Conservation (phyloP, 2,888 invertebrate genomes). For the Lamellibrachia satsuma region DNA sequence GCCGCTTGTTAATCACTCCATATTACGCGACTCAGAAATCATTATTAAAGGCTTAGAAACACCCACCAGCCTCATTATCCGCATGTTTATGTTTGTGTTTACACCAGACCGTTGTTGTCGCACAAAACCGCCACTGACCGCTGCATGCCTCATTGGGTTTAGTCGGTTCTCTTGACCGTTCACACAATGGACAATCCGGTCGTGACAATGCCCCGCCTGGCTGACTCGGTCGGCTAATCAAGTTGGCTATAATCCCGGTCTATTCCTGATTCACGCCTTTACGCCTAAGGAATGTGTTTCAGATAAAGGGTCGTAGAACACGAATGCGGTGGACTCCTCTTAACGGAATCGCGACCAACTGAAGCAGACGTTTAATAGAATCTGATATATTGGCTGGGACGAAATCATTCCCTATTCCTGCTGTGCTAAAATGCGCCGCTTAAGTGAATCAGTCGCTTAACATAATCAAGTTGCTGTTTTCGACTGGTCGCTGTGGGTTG, state of each 20-base stretch:
- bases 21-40: slow-evolving; percentile 8
- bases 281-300: background rate
- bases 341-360: no score
- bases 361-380: no score
- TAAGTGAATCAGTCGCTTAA: no score
- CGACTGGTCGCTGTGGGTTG: background rate
- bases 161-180: background rate
- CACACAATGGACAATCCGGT: background rate
- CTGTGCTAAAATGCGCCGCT: no score
- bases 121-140: background rate
- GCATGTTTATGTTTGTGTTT: background rate
- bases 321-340: background rate
- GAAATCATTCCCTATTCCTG: no score
- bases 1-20: background rate
- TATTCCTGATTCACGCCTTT: background rate
- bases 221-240: background rate
- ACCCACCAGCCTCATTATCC: background rate
- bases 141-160: background rate
- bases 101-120: background rate
- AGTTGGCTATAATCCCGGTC: background rate
- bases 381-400: no score
- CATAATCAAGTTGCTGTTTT: background rate
- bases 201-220: background rate
- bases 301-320: background rate
- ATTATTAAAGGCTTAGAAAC: slow-evolving; percentile 17